Evolutionary conservation across 2,113 vertebrate species (phyloP), one percentile per base, ranked within the genome.

Genomic region (Ginglymostoma cirratum): DNA sequence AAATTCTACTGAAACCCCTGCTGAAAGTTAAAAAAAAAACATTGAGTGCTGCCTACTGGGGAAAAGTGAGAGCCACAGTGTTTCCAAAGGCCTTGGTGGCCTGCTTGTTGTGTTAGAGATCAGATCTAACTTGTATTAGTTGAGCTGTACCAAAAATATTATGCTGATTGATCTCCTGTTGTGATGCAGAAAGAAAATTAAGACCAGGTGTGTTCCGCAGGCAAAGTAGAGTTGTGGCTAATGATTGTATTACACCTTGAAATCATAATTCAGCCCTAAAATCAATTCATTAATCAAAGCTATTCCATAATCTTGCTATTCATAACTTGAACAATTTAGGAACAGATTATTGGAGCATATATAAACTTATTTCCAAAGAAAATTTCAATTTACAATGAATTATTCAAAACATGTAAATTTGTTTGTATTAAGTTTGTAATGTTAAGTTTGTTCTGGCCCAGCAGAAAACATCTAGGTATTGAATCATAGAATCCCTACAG

Each of bases 241-340:
- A 45, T 83, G 7, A 83, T 83, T 83, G 80, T 38, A 83, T 83
- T 38, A 21, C 38, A 21, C 38, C 38, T 83, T 83, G 80, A 83
- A 83, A 83, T 83, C 80, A 83, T 42, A 83, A 83, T 83, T 83
- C 38, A 83, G 78, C 42, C 42, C 78, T 83, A 83, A 83, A 83
- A 83, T 83, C 42, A 83, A 83, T 42, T 42, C 38, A 76, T 34
- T 27, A 76, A 21, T 21, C 34, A 78, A 76, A 12, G 30, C n/a
- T 14, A 38, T 1, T 78, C 34, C 12, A 38, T 78, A 83, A 42
- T 83, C 42, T 19, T 83, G 17, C n/a, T 19, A 83, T 19, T 83
- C 76, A 42, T 17, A 83, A 19, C 38, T 83, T 17, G 14, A 17
- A 42, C 17, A 6, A 83, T n/a, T 42, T 21, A 42, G 17, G n/a